Evolutionary conservation across 2,888 invertebrate species (phyloP).

Genomic region (Diplazon laetatorius): DNA sequence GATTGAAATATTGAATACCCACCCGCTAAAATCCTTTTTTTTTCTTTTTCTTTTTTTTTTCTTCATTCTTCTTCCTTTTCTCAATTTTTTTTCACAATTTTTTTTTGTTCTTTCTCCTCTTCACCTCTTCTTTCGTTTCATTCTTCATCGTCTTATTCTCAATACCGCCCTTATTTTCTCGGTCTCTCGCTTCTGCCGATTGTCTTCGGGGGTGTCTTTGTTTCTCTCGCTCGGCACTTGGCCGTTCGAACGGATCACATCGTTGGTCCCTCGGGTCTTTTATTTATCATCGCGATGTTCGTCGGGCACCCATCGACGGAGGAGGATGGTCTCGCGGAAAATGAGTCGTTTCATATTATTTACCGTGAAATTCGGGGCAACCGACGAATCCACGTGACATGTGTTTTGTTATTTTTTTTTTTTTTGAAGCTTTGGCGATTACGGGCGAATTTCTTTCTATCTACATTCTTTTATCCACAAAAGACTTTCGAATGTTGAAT

Average conservation of each 20-base stretch:
- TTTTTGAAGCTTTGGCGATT: neutral
- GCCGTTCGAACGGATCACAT: conserved; percentile 39
- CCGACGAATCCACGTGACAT: neutral
- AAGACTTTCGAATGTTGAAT: too few relatives aligned
- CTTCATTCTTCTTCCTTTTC: conserved; percentile 46
- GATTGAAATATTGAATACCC: conserved; percentile 75
- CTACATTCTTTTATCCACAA: too few relatives aligned
- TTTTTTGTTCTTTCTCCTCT: conserved; percentile 38
- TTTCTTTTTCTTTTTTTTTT: conserved; percentile 38
- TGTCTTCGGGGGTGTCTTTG: conserved; percentile 25
- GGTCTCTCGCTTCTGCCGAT: conserved; percentile 39
- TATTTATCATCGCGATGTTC: conserved; percentile 8
- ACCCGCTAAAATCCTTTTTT: conserved; percentile 70
- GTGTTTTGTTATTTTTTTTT: neutral
- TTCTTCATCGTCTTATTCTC: conserved; percentile 29
- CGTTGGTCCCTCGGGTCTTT: conserved; percentile 25
- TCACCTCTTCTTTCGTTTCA: conserved; percentile 45
- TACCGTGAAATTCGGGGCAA: conserved; percentile 16
- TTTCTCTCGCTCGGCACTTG: conserved; percentile 27
- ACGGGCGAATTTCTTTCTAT: too few relatives aligned
- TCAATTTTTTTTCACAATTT: conserved; percentile 31
- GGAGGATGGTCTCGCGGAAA: neutral
- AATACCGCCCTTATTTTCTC: conserved; percentile 38
- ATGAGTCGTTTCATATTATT: neutral
- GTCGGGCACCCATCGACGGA: conserved; percentile 17